Evolutionary conservation across 2,888 invertebrate genomes (phyloP).

Genomic region (Oxyscelio sp.): DNA sequence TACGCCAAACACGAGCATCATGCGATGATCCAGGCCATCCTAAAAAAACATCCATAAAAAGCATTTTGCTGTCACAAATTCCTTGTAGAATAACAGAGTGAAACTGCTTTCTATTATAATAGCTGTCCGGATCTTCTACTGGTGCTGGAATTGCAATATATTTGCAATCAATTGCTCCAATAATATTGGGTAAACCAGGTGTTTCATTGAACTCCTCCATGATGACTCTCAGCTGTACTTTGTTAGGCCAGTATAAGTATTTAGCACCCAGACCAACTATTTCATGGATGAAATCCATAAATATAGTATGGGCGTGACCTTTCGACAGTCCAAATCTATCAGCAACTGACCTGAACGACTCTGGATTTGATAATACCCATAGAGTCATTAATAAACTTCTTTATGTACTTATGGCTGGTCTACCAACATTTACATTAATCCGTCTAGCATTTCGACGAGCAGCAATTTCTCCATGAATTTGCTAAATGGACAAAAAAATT

Average conservation of each 20-base stretch:
- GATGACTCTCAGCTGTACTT: background rate
- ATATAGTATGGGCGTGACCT: background rate
- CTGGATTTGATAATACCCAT: background rate
- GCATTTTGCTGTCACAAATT: slow-evolving; percentile 28
- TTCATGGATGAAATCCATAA: background rate
- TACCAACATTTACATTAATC: no score
- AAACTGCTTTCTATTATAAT: slow-evolving; percentile 37
- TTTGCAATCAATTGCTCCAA: slow-evolving; percentile 44
- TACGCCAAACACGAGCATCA: slow-evolving; percentile 44
- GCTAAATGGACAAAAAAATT: no score
- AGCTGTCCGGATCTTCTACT: slow-evolving; percentile 24
- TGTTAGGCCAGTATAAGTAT: slow-evolving; percentile 26
- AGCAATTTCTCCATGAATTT: no score
- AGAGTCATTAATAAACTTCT: background rate
- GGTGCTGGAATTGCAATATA: slow-evolving; percentile 46
- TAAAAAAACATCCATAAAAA: slow-evolving; percentile 45
- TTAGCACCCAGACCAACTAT: background rate
- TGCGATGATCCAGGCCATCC: slow-evolving; percentile 37
- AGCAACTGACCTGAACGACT: background rate
- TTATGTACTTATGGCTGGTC: background rate
- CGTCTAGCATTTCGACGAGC: no score
- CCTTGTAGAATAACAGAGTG: slow-evolving; percentile 31
- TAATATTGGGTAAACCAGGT: slow-evolving; percentile 15
- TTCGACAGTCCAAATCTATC: slow-evolving; percentile 11
- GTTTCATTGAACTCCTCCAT: slow-evolving; percentile 13